A percentile compares a stretch with the other conserved stretches of the same genome.
Conservation (phyloP, 1,140 invertebrate genomes). For the Prorops nasuta region DNA sequence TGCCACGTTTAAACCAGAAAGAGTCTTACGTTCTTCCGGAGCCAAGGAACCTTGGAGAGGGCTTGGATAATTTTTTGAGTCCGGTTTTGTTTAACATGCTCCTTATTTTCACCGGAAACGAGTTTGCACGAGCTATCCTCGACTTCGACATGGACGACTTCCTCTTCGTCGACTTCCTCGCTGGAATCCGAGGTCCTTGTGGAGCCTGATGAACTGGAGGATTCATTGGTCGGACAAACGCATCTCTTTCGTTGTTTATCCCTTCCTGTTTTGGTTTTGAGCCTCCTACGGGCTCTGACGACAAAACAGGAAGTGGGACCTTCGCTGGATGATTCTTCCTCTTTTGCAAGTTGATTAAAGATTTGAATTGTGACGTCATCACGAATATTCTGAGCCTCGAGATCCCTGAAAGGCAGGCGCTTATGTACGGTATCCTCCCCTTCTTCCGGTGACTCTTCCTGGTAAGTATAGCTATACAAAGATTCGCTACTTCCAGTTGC, state of each 20-base stretch:
- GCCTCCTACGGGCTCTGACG: slow-evolving; percentile 24
- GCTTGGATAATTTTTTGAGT: slow-evolving; percentile 29
- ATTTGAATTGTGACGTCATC: slow-evolving; percentile 51
- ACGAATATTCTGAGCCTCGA: slow-evolving; percentile 44
- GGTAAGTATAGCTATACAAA: slow-evolving; percentile 43
- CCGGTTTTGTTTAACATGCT: slow-evolving; percentile 22
- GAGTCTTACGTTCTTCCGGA: slow-evolving; percentile 17
- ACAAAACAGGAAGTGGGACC: slow-evolving; percentile 29
- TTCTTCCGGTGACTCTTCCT: slow-evolving; percentile 25
- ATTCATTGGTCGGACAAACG: background rate
- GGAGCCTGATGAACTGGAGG: slow-evolving; percentile 26
- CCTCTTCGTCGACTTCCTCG: slow-evolving; percentile 34
- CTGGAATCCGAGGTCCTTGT: slow-evolving; percentile 32
- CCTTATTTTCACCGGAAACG: slow-evolving; percentile 9
- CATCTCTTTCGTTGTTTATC: background rate
- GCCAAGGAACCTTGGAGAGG: slow-evolving; percentile 28
- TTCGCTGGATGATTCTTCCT: slow-evolving; percentile 22
- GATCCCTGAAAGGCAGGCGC: slow-evolving; percentile 35
- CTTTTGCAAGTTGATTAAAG: slow-evolving; percentile 23
- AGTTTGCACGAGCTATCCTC: slow-evolving; percentile 22
- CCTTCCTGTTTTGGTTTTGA: slow-evolving; percentile 15
- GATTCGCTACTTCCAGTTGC: slow-evolving; percentile 16
- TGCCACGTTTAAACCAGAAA: too few species aligned
- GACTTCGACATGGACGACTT: slow-evolving; percentile 31
- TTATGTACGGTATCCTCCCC: slow-evolving; percentile 4